Evolutionary conservation across 2,888 invertebrate genomes (phyloP).

Genomic region (Lycaena phlaeas): DNA sequence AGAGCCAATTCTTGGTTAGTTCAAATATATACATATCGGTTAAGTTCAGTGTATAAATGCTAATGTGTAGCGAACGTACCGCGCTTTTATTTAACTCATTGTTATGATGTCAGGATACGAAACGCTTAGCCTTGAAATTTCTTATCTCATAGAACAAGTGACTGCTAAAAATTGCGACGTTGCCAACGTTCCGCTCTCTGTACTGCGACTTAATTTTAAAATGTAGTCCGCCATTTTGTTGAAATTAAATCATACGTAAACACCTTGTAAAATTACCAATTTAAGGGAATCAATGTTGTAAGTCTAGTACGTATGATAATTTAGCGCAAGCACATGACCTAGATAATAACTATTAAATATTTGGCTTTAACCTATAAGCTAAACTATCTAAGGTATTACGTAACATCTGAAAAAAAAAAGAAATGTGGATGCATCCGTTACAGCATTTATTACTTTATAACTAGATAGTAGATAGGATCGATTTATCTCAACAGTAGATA

Average conservation of each 20-base stretch:
- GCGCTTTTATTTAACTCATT: constrained; percentile 34
- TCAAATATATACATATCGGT: no score
- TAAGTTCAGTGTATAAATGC: background rate
- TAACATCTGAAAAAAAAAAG: constrained; percentile 26
- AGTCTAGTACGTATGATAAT: background rate
- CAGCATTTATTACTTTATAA: constrained; percentile 29
- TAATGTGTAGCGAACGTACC: constrained; percentile 7
- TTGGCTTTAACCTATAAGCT: background rate
- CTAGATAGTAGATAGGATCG: constrained; percentile 25
- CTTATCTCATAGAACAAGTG: constrained; percentile 57
- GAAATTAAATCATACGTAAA: constrained; percentile 23
- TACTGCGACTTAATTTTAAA: constrained; percentile 63
- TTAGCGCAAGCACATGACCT: background rate
- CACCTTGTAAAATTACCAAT: background rate
- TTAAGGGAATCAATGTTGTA: background rate
- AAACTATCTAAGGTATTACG: constrained; percentile 20
- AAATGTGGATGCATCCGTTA: constrained; percentile 30
- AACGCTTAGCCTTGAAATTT: constrained; percentile 64
- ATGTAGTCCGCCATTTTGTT: constrained; percentile 57
- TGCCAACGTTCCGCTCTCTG: constrained; percentile 53
- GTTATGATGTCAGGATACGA: constrained; percentile 49
- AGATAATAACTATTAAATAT: background rate
- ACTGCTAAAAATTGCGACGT: constrained; percentile 51
- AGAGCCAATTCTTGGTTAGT: no score
- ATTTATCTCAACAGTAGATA: constrained; percentile 28